Base-by-base conservation (phyloP, 2,888 invertebrate genomes). In the Neocrepidodera transversa region DNA sequence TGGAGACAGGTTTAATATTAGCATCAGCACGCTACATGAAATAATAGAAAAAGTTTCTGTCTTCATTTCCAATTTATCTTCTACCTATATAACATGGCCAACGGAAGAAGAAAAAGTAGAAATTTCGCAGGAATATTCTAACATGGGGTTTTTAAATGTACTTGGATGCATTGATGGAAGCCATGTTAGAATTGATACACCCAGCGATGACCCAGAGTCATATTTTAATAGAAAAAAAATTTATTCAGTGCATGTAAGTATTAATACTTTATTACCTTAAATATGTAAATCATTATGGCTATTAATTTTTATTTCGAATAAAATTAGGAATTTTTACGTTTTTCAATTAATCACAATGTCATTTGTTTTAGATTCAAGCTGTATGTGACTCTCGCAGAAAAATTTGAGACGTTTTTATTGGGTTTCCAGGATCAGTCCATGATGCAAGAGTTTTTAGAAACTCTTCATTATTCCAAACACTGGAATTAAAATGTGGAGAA, bases 131-230 rank as follows among this genome's bases (percentile, higher is more conserved):
- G 47, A 62, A 54, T 66, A 60, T 42, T 18, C 48, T 40, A 13
- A 54, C 4, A 66, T 62, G 7, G 62, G 61, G 17, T 61, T 66
- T 55, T 60, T 59, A 26, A 40, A 51, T 42, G 56, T 64, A 28
- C 48, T 63, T 10, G 61, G 65, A 3, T 26, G 49, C 14, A 58
- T 61, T 45, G 63, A 61, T 56, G 63, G 60, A 1, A 57, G 55
- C 14, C 66, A 64, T 26, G 55, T 62, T 11, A 54, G 36, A 38
- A 62, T 67, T n/a, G 62, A 67, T 35, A 64, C 63, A 28, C 66
- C 64, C 7, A 45, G 42, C 45, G 51, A 60, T 30, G 63, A 63
- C 58, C 51, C 61, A 13, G 63, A 65, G 26, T 65, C 58, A 14
- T 66, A 66, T 56, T 11, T 57, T n/a, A 63, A 61, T 32, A 30